Conservation (phyloP, 2,888 invertebrate species). For the Cantharis rufa region DNA sequence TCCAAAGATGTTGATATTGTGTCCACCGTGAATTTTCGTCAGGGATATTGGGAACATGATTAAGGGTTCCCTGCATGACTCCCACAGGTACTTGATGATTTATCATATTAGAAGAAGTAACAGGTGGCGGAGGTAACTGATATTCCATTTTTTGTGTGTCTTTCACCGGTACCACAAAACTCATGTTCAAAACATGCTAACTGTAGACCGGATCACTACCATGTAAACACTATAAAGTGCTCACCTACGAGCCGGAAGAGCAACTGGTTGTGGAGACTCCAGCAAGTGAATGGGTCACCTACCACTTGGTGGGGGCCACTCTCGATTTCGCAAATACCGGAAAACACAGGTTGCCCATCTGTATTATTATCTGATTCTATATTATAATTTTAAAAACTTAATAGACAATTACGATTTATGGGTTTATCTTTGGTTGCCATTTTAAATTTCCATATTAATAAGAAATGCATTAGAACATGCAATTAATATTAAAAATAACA, state of each 20-base stretch:
- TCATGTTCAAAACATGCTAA: conserved; percentile 55
- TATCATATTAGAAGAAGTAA: conserved; percentile 48
- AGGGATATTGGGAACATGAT: conserved; percentile 65
- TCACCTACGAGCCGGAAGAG: conserved; percentile 50
- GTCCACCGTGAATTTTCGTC: conserved; percentile 66
- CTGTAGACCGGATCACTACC: conserved; percentile 46
- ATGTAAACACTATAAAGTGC: conserved; percentile 40
- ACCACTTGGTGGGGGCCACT: conserved; percentile 44
- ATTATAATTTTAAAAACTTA: background rate
- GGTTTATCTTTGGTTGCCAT: background rate
- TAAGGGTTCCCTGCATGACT: conserved; percentile 68
- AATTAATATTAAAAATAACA: background rate
- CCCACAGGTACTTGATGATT: conserved; percentile 64
- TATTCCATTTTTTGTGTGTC: conserved; percentile 55
- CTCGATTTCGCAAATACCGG: conserved; percentile 55
- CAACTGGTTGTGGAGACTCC: conserved; percentile 50
- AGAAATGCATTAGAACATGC: background rate
- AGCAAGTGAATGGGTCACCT: conserved; percentile 49
- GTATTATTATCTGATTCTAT: conserved; percentile 6
- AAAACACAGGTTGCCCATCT: conserved; percentile 35
- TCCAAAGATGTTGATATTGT: conserved; percentile 78
- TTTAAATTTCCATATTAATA: background rate
- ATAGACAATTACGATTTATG: background rate
- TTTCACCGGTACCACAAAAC: conserved; percentile 56
- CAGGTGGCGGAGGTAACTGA: conserved; percentile 60